phyloP scores from a whole-genome alignment of 2,888 invertebrate species.

The Eupithecia insigniata region DNA sequence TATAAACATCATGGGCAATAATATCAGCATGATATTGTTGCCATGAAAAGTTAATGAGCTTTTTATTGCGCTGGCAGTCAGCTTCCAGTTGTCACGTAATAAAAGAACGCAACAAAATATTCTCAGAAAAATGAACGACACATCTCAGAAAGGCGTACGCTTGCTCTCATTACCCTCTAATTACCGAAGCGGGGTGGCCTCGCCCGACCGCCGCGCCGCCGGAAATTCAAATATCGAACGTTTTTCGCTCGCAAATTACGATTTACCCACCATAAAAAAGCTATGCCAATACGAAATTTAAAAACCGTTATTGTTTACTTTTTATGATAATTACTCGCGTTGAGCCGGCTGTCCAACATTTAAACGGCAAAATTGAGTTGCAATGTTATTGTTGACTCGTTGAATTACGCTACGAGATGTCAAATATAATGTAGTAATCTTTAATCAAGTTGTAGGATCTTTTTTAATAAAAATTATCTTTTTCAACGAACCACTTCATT shows the following conservation, averaged over 20 bases:
- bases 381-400: slow-evolving; percentile 69
- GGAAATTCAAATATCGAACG: slow-evolving; percentile 81
- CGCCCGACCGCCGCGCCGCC: slow-evolving; percentile 61
- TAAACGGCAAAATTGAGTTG: slow-evolving; percentile 75
- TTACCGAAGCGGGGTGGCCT: slow-evolving; percentile 61
- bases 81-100: slow-evolving; percentile 66
- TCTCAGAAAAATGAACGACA: slow-evolving; percentile 60
- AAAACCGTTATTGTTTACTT: slow-evolving; percentile 82
- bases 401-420: slow-evolving; percentile 49
- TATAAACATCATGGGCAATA: slow-evolving; percentile 51
- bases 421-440: slow-evolving; percentile 47
- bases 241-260: slow-evolving; percentile 73
- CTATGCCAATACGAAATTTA: slow-evolving; percentile 77
- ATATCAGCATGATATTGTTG: slow-evolving; percentile 51
- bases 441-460: slow-evolving; percentile 62
- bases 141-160: slow-evolving; percentile 56
- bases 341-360: slow-evolving; percentile 76
- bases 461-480: slow-evolving; percentile 75
- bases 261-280: slow-evolving; percentile 76
- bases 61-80: slow-evolving; percentile 56
- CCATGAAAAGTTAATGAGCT: slow-evolving; percentile 62
- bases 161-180: slow-evolving; percentile 81
- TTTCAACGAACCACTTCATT: slow-evolving; percentile 74
- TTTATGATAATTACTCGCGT: slow-evolving; percentile 82
- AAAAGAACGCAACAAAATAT: slow-evolving; percentile 66